phyloP scores from a whole-genome alignment of 64 coral and sea anemone species.

The Porites lutea region DNA sequence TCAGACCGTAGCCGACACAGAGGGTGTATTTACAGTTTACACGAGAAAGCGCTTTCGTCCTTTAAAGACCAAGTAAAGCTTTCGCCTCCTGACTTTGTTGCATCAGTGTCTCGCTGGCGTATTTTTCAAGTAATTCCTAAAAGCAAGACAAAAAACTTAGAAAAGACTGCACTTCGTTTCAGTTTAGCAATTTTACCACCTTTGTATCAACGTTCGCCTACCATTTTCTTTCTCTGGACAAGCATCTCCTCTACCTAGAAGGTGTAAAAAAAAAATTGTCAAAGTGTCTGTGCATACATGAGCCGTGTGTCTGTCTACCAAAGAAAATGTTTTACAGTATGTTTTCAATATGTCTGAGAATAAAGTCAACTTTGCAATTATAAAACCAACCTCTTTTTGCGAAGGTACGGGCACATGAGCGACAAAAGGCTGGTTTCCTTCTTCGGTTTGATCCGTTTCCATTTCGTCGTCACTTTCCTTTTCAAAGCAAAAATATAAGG shows the following conservation, averaged over 20 bases:
- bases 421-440: slow-evolving; percentile 82
- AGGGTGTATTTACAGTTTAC: slow-evolving; percentile 5
- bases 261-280: not conserved
- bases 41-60: not conserved
- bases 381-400: slow-evolving; percentile 86
- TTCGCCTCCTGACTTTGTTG: slow-evolving; percentile 98
- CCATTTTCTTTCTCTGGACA: slow-evolving; percentile 98
- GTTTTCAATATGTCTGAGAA: too few species aligned
- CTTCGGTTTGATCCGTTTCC: slow-evolving; percentile 79
- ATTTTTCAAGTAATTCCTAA: slow-evolving; percentile 97
- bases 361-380: too few species aligned
- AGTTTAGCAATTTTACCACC: not conserved
- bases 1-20: not conserved
- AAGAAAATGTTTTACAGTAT: too few species aligned
- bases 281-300: not conserved
- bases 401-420: slow-evolving; percentile 97
- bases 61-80: slow-evolving; percentile 84
- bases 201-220: slow-evolving; percentile 17
- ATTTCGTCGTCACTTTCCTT: slow-evolving; percentile 91
- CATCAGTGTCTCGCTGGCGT: slow-evolving; percentile 93
- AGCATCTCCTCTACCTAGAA: slow-evolving; percentile 93
- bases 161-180: not conserved
- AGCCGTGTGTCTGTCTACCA: too few species aligned
- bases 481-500: not conserved
- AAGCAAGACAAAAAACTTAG: not conserved